A percentile compares a stretch with the other conserved stretches of the same genome.
phyloP scores from a whole-genome alignment of 2,888 invertebrate genomes.

The Ephialtes manifestator region DNA sequence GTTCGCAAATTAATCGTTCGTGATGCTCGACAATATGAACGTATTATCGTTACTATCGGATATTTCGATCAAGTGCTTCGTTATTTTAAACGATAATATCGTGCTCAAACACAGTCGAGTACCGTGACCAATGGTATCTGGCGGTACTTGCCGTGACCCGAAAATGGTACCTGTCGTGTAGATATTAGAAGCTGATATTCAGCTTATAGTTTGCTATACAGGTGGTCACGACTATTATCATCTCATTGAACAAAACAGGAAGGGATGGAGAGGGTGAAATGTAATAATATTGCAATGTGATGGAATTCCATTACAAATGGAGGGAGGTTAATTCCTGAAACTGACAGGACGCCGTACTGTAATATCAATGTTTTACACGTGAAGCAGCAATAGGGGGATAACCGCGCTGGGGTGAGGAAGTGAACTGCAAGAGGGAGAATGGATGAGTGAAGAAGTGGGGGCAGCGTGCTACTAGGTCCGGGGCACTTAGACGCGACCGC shows the following conservation, averaged over 20 bases:
- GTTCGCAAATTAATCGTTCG: conserved; percentile 29
- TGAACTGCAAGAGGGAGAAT: conserved; percentile 52
- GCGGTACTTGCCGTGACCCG: conserved; percentile 20
- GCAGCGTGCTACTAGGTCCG: conserved; percentile 61
- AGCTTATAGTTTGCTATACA: conserved; percentile 1
- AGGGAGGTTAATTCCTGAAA: conserved; percentile 29
- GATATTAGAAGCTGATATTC: not conserved
- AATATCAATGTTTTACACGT: conserved; percentile 64
- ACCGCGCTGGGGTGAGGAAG: conserved; percentile 27
- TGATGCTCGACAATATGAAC: conserved; percentile 22
- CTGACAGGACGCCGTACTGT: conserved; percentile 23
- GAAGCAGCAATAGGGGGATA: conserved; percentile 29
- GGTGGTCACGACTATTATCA: conserved; percentile 27
- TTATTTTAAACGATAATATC: conserved; percentile 21
- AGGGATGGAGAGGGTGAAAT: not conserved
- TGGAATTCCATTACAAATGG: conserved; percentile 45
- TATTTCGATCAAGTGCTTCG: conserved; percentile 8
- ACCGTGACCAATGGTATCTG: conserved; percentile 5
- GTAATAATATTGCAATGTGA: conserved; percentile 2
- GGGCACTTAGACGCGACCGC: conserved; percentile 80
- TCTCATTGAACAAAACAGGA: not conserved
- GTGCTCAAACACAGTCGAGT: conserved; percentile 6
- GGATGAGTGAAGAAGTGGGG: conserved; percentile 66
- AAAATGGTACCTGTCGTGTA: not conserved
- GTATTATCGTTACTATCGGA: conserved; percentile 5